Base-by-base conservation (phyloP, 2,797 vertebrate species). In the Notamacropus eugenii region DNA sequence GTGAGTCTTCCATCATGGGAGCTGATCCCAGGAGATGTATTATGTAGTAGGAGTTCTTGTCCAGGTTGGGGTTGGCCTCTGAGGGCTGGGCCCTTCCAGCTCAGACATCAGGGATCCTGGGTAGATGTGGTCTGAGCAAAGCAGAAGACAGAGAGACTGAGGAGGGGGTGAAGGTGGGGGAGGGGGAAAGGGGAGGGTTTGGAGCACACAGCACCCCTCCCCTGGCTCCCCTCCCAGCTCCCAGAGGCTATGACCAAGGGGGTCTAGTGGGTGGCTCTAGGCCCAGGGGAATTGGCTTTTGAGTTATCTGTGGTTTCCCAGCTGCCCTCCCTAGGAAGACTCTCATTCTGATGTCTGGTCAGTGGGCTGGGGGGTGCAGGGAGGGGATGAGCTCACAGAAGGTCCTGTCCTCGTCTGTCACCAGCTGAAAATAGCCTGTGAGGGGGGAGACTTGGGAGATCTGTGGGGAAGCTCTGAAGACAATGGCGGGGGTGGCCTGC, bases 361-460 rank as follows among this genome's bases (percentile, higher is more conserved):
- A 46, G 16, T n/a, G 59, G n/a, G 67, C 34, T 40, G 5, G 67
- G 67, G n/a, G n/a, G 67, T 40, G n/a, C 67, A 82, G 67, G n/a
- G n/a, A 82, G n/a, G 67, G n/a, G 46, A 24, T 10, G 67, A 40
- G 10, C 96, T 96, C 90, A 92, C 90, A 54, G 92, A 94, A 95
- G 40, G 56, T 92, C 90, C 87, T 10, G 24, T 46, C 74, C 40
- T 27, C 9, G 19, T 57, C 57, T 93, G 96, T 97, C 98, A 96
- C 54, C 16, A 8, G 91, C 96, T 95, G 62, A 96, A 98, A 98
- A 97, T 98, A 98, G 94, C 95, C 54, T 55, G 62, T 74, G 90
- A 95, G 57, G 96, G 93, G 67, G 96, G 94, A 58, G 56, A 55
- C 3, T 92, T 62, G 93, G 92, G 94, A 82, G n/a, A 24, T 91